These are phyloP conservation scores for Harpegnathos saltator DNA, from an alignment of 1,140 invertebrate species.

Conservation along the genomic window DNA sequence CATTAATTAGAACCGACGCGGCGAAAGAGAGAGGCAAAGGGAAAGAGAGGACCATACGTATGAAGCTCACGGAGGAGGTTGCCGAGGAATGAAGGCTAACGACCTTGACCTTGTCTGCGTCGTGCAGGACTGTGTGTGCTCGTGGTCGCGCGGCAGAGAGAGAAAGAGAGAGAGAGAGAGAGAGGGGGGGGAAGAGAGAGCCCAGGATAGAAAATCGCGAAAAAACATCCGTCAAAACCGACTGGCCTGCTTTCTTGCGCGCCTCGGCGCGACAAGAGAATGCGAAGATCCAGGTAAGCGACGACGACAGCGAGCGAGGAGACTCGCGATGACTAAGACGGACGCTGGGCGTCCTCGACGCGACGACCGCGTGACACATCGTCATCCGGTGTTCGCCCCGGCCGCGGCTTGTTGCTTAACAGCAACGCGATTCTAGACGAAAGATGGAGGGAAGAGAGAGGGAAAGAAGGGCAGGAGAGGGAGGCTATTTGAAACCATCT, in stretches of 20 bases:
- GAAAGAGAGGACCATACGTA: conserved; percentile 42
- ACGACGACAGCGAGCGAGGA: background rate
- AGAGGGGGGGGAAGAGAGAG: conserved; percentile 38
- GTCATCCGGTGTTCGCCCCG: background rate
- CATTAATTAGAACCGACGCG: conserved; percentile 25
- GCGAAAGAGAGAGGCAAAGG: background rate
- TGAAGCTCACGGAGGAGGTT: conserved; percentile 60
- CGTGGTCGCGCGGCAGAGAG: conserved; percentile 17
- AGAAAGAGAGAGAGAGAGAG: conserved; percentile 51
- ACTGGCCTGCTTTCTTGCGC: conserved; percentile 67
- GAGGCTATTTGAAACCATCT: no score
- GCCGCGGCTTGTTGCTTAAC: background rate
- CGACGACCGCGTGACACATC: conserved; percentile 15
- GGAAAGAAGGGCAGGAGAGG: background rate
- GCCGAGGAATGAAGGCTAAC: conserved; percentile 75
- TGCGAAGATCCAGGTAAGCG: conserved; percentile 59
- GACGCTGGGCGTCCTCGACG: conserved; percentile 36
- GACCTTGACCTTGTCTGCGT: conserved; percentile 82
- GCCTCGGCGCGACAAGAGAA: background rate
- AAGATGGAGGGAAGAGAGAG: background rate
- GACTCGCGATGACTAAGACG: conserved; percentile 29
- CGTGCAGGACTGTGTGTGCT: conserved; percentile 39
- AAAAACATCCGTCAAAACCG: conserved; percentile 75
- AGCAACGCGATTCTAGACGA: conserved; percentile 7
- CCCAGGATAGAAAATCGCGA: conserved; percentile 61